These are phyloP conservation scores for Charadrius vociferus DNA, from an alignment of 2,113 vertebrate genomes.

Conservation along the genomic window DNA sequence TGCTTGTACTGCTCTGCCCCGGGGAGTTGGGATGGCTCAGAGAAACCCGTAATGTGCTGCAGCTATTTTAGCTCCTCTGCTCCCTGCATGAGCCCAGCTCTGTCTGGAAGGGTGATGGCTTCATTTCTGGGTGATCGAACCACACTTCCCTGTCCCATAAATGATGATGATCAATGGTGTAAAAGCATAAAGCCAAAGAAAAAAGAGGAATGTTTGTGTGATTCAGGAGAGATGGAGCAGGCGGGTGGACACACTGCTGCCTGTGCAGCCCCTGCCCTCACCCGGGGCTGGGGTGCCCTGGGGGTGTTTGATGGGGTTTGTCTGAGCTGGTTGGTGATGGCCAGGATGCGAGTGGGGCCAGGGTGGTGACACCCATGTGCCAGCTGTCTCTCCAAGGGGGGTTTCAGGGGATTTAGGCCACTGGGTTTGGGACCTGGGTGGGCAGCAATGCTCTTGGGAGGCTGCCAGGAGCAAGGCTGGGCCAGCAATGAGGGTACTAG, in stretches of 20 bases:
- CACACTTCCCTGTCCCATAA: rapidly evolving
- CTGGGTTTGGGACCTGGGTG: rapidly evolving
- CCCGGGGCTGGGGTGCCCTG: no score
- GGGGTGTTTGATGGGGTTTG: background rate
- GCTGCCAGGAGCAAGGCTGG: background rate
- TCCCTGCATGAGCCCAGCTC: background rate
- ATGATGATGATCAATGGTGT: rapidly evolving
- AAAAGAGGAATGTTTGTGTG: background rate
- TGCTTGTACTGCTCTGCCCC: background rate
- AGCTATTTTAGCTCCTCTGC: background rate
- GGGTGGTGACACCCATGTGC: background rate
- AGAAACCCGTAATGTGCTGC: background rate
- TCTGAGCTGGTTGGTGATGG: background rate
- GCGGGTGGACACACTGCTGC: background rate
- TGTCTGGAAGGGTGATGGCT: background rate
- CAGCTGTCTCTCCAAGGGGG: background rate
- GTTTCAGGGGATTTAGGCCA: no score
- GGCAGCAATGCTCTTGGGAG: background rate
- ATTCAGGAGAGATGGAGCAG: background rate
- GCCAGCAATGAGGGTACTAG: rapidly evolving
- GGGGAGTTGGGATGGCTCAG: background rate
- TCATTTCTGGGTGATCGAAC: rapidly evolving
- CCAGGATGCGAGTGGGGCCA: rapidly evolving
- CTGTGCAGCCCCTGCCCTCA: background rate
- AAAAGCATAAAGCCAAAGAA: background rate